A percentile compares a stretch with the other conserved stretches of the same genome.
Evolutionary conservation across 2,113 vertebrate genomes (phyloP).

Genomic region (Cariama cristata): DNA sequence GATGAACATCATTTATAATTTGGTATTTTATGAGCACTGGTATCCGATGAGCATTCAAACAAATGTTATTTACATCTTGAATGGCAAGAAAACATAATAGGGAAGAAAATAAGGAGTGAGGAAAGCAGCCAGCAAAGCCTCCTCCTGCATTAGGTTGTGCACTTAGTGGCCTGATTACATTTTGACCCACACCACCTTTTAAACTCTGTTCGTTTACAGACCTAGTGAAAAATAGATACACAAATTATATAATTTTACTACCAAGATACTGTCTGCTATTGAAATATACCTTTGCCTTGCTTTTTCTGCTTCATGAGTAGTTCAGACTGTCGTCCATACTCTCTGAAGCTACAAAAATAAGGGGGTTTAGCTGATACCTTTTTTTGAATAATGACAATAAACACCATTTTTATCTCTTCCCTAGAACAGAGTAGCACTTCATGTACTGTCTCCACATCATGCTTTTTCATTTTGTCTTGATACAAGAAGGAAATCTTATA

Average conservation of each 20-base stretch:
- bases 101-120: background rate
- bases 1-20: background rate
- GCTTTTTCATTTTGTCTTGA: background rate
- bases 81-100: background rate
- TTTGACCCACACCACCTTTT: background rate
- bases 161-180: background rate
- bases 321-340: background rate
- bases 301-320: background rate
- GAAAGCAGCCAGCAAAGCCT: background rate
- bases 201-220: background rate
- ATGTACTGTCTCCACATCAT: background rate
- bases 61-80: background rate
- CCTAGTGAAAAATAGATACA: background rate
- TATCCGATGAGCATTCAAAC: background rate
- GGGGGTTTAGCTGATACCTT: background rate
- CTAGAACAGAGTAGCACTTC: background rate
- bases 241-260: background rate
- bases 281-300: background rate
- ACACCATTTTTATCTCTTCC: background rate
- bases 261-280: background rate
- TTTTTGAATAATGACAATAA: background rate
- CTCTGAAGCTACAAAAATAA: background rate
- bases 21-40: background rate
- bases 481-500: background rate
- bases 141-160: background rate